Evolutionary conservation across 2,113 vertebrate genomes (phyloP), one percentile per base, ranked within the genome.

Genomic region (Sakesphorus luctuosus): DNA sequence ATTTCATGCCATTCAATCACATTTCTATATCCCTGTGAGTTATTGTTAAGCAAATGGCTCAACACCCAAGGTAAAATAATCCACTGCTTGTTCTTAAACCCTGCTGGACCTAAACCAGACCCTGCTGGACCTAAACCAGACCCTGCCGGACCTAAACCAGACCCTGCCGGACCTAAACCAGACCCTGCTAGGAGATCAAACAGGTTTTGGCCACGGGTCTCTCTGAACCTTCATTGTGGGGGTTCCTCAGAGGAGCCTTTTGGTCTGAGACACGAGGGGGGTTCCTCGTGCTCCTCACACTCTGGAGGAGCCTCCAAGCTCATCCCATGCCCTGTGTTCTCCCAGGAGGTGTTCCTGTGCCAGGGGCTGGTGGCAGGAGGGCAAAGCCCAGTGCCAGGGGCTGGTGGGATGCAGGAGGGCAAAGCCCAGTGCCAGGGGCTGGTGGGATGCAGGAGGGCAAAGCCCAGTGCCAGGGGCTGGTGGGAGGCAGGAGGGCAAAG

Each of bases 231-330:
- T 44, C 23, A 24, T 21, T 73, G 4, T 18, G 47, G 33, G 76
- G 19, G 18, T 40, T 67, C 38, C 63, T 56, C 53, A 21, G 17
- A 43, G 50, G 33, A 15, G 19, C 7, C 5, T 19, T 77, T 84
- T 58, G 44, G 53, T 69, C 53, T 77, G 50, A n/a, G n/a, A 63
- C 29, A 38, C 0, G 0, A 6, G 0, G 0, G 25, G 33, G 81
- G 26, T 18, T 25, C 55, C 25, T 28, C 55, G 29, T 28, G 62
- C 24, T 58, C 28, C 33, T 21, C 50, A 11, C 0, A 19, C 14
- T 1, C 16, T 11, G 52, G 33, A 21, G 8, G 13, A 77, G 43
- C 26, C n/a, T 33, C 71, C 10, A 0, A 10, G 58, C 29, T 40
- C 78, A n/a, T 4, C 56, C 56, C 62, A 18, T 0, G 7, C 44